A percentile compares a stretch with the other conserved stretches of the same genome.
phyloP scores from a whole-genome alignment of 2,113 vertebrate species.

The Nematolebias whitei region DNA sequence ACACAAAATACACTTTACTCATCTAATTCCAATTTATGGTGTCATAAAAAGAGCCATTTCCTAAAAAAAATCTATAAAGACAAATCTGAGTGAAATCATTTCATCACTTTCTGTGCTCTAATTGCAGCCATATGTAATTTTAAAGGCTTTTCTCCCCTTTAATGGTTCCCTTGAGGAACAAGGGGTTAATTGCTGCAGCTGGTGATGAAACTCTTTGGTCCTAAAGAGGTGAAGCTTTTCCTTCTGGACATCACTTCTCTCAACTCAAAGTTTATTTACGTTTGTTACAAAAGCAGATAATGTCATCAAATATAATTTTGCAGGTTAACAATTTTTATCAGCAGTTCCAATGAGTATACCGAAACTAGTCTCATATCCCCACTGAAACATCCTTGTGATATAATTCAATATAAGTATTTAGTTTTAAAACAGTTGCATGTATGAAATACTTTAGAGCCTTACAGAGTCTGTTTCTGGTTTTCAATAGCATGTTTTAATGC shows the following conservation, averaged over 20 bases:
- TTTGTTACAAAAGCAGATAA: background rate
- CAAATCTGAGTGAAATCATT: constrained; percentile 66
- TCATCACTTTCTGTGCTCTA: constrained; percentile 75
- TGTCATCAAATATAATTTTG: too few species aligned
- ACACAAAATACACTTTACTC: constrained; percentile 26
- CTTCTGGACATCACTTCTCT: constrained; percentile 40
- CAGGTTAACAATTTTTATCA: constrained; percentile 2
- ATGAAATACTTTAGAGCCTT: background rate
- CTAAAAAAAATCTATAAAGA: constrained; percentile 60
- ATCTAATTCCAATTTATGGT: constrained; percentile 65
- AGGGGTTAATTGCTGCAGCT: constrained; percentile 85
- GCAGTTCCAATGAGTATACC: background rate
- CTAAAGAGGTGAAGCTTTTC: constrained; percentile 61
- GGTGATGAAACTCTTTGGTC: constrained; percentile 61
- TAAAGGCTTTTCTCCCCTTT: constrained; percentile 79
- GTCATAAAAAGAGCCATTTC: constrained; percentile 62
- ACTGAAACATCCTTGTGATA: background rate
- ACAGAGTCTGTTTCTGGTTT: background rate
- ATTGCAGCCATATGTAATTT: constrained; percentile 84
- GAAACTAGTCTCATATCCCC: background rate
- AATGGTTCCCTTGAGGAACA: constrained; percentile 78
- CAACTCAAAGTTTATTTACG: background rate
- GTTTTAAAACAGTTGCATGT: too few species aligned
- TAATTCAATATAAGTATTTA: background rate
- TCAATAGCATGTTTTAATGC: too few species aligned